These are phyloP conservation scores for Calcarius ornatus DNA, from an alignment of 2,113 vertebrate genomes.

Conservation along the genomic window DNA sequence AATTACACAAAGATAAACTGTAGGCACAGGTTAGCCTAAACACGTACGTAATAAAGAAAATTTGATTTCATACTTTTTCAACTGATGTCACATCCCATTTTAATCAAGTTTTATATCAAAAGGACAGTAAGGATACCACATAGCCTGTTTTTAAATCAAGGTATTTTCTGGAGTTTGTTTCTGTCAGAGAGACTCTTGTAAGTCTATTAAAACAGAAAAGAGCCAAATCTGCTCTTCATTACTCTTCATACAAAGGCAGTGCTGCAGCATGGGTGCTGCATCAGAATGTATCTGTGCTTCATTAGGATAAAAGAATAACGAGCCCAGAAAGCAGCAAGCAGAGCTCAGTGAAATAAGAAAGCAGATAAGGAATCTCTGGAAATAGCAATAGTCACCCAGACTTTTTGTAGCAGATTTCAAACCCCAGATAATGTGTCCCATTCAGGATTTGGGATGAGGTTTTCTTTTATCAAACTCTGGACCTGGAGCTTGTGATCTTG, in stretches of 20 bases:
- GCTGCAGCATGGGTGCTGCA: neutral
- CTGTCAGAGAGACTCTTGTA: constrained; percentile 53
- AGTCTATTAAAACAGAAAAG: constrained; percentile 11
- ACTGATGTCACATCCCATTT: constrained; percentile 66
- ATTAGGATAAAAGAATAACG: neutral
- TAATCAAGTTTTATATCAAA: constrained; percentile 70
- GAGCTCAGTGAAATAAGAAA: neutral
- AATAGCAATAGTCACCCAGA: neutral
- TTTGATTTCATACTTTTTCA: constrained; percentile 67
- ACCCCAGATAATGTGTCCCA: neutral
- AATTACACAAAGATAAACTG: constrained; percentile 69
- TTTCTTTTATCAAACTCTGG: neutral
- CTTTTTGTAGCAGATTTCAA: neutral
- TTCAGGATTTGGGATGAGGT: neutral
- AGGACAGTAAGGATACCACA: constrained; percentile 50
- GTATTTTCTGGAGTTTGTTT: constrained; percentile 65
- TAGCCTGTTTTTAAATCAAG: constrained; percentile 40
- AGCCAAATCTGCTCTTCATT: constrained; percentile 35
- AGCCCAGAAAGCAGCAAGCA: neutral
- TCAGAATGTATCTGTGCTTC: neutral
- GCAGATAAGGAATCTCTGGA: neutral
- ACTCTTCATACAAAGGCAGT: neutral
- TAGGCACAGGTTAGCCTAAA: constrained; percentile 48
- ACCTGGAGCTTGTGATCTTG: neutral
- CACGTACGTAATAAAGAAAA: constrained; percentile 64